Percentiles rank a stretch among this genome's conserved stretches.
Evolutionary conservation across 2,888 invertebrate genomes (phyloP).

Genomic region (Cantharis lateralis): DNA sequence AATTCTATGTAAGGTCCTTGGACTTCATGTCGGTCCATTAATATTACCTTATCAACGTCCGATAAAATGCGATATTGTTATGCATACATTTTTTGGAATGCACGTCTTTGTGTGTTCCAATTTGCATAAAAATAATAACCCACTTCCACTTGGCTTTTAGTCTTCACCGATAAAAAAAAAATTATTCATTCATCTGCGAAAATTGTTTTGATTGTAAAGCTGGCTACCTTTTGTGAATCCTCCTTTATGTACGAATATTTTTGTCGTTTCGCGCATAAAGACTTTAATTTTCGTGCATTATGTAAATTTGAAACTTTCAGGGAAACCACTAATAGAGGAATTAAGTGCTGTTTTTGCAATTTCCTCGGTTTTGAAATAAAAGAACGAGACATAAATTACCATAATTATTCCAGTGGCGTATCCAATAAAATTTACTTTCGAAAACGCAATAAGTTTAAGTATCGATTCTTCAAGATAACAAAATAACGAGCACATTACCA

Average conservation of each 20-base stretch:
- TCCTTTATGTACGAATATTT: not conserved
- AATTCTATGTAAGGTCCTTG: not conserved
- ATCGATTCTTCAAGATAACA: not conserved
- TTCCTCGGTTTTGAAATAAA: not conserved
- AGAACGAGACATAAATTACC: not conserved
- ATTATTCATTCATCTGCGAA: not conserved
- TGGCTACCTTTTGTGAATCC: not conserved
- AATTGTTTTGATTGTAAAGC: not conserved
- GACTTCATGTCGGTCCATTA: slow-evolving; percentile 3
- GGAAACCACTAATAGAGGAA: not conserved
- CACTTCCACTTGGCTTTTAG: not conserved
- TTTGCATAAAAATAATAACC: not conserved
- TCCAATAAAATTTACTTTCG: not conserved
- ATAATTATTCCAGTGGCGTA: not conserved
- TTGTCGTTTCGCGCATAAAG: not conserved
- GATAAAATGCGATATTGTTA: not conserved
- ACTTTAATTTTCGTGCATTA: not conserved
- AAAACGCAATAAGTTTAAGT: not conserved
- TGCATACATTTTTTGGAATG: not conserved
- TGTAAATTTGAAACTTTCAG: not conserved
- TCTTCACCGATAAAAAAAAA: not conserved
- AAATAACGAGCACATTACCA: not conserved
- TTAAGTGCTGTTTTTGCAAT: not conserved
- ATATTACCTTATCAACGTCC: not conserved
- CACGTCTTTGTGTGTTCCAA: not conserved